These are phyloP conservation scores for Ceratosolen fusciceps DNA, from an alignment of 1,140 invertebrate genomes.

Conservation along the genomic window DNA sequence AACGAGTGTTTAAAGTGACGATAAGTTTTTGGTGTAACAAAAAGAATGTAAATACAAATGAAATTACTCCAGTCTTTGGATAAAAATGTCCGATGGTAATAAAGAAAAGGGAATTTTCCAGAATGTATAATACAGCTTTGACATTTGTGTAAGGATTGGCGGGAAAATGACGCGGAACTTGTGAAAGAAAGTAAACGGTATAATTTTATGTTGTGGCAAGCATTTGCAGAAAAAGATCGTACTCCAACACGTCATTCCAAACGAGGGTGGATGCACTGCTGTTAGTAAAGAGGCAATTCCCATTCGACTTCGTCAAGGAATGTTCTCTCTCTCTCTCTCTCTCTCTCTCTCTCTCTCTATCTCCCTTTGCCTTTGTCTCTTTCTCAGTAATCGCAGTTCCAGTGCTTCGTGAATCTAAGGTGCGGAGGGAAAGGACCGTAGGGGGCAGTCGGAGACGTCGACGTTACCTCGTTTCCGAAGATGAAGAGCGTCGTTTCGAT, in stretches of 20 bases:
- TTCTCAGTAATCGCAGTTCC: neutral
- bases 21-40: neutral
- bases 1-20: neutral
- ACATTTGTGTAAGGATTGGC: neutral
- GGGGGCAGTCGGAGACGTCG: neutral
- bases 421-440: neutral
- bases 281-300: conserved; percentile 43
- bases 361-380: neutral
- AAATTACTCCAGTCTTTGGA: neutral
- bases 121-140: neutral
- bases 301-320: conserved; percentile 45
- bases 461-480: conserved; percentile 41
- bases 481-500: conserved; percentile 46
- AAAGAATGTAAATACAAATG: neutral
- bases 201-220: conserved; percentile 26
- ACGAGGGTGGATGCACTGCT: conserved; percentile 41
- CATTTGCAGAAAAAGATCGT: neutral
- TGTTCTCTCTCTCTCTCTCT: neutral
- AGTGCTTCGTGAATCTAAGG: neutral
- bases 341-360: neutral
- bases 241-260: conserved; percentile 32
- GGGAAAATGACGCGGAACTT: conserved; percentile 2
- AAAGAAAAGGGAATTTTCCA: neutral
- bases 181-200: conserved; percentile 10
- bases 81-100: neutral